Evolutionary conservation across 2,797 vertebrate genomes (phyloP).

Genomic region (Coreius guichenoti): DNA sequence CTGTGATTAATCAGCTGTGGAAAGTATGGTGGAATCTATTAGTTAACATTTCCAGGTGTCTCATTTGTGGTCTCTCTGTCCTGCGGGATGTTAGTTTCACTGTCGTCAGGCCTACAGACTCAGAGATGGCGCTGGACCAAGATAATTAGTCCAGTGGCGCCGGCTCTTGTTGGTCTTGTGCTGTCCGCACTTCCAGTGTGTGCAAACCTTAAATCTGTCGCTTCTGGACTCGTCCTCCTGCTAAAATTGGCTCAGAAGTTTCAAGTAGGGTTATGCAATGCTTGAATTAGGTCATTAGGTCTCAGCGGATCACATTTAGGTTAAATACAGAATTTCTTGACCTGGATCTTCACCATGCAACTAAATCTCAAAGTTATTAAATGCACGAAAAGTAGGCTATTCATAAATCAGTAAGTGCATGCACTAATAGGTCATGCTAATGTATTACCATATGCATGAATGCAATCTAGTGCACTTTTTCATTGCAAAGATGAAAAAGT

Average conservation of each 20-base stretch:
- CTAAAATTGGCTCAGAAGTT: constrained; percentile 21
- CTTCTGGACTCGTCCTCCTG: background rate
- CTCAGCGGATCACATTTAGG: constrained; percentile 5
- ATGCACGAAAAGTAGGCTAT: background rate
- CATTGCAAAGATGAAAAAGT: background rate
- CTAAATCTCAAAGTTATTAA: background rate
- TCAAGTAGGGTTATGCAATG: constrained; percentile 7
- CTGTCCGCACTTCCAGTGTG: constrained; percentile 37
- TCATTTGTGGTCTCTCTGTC: background rate
- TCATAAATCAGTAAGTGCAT: background rate
- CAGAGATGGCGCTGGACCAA: constrained; percentile 9
- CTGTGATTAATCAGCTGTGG: background rate
- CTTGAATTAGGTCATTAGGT: constrained; percentile 18
- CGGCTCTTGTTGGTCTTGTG: constrained; percentile 37
- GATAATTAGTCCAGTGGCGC: constrained; percentile 23
- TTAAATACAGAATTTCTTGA: background rate
- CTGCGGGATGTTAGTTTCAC: background rate
- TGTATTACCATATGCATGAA: background rate
- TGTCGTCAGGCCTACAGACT: constrained; percentile 40
- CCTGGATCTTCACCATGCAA: constrained; percentile 2
- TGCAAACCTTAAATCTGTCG: constrained; percentile 28
- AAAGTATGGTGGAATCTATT: background rate
- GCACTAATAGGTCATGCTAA: background rate
- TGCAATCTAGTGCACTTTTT: background rate
- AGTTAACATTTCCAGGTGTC: background rate